These are phyloP conservation scores for Cotesia chilonis DNA, from an alignment of 1,140 invertebrate species.

Conservation along the genomic window DNA sequence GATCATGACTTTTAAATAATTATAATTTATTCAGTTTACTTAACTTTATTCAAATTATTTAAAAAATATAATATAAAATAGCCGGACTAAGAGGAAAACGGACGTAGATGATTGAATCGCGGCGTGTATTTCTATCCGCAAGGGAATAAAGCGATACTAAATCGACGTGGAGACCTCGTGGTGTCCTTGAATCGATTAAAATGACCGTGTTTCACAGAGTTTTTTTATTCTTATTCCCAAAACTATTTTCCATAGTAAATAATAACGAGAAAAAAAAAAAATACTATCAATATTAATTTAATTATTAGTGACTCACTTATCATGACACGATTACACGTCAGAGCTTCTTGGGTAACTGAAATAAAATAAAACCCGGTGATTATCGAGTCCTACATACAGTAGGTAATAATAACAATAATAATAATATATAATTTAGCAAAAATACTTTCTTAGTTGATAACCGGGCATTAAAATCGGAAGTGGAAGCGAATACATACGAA, in stretches of 20 bases:
- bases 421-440: too few species aligned
- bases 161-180: background rate
- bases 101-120: slow-evolving; percentile 3
- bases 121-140: background rate
- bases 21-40: too few species aligned
- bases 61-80: background rate
- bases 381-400: too few species aligned
- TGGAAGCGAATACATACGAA: slow-evolving; percentile 20
- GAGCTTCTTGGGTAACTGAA: too few species aligned
- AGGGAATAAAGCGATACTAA: background rate
- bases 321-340: too few species aligned
- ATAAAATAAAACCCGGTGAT: too few species aligned
- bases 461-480: slow-evolving; percentile 15
- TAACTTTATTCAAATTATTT: too few species aligned
- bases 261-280: too few species aligned
- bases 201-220: slow-evolving; percentile 3
- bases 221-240: background rate
- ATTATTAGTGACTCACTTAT: too few species aligned
- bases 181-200: slow-evolving; percentile 17
- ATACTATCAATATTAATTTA: too few species aligned
- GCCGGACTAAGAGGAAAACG: background rate
- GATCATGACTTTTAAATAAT: too few species aligned
- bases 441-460: background rate
- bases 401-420: too few species aligned
- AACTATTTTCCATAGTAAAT: background rate